A percentile compares a stretch with the other conserved stretches of the same genome.
Conservation (phyloP, 1,140 invertebrate species). For the Oncopeltus fasciatus region DNA sequence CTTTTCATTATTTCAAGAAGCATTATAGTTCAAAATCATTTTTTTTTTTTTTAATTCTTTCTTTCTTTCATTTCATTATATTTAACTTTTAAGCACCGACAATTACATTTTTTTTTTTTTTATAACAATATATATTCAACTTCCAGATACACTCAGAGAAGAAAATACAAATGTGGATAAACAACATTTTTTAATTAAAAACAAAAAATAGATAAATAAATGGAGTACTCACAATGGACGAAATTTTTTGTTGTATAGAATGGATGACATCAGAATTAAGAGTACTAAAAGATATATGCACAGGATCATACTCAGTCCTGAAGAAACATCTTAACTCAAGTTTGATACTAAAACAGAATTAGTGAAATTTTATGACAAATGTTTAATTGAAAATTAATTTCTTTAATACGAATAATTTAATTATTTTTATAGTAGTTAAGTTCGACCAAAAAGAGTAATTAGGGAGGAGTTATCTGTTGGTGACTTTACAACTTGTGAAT, state of each 20-base stretch:
- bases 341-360: slow-evolving; percentile 35
- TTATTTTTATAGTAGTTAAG: not conserved
- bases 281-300: slow-evolving; percentile 49
- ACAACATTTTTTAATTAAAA: not conserved
- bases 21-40: too few relatives aligned
- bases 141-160: too few relatives aligned
- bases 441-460: not conserved
- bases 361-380: slow-evolving; percentile 13
- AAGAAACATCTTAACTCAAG: slow-evolving; percentile 45
- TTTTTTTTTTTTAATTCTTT: too few relatives aligned
- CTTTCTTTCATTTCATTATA: too few relatives aligned
- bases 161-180: too few relatives aligned
- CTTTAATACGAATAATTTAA: not conserved
- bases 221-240: slow-evolving; percentile 38
- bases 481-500: too few relatives aligned
- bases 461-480: too few relatives aligned
- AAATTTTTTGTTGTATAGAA: slow-evolving; percentile 61
- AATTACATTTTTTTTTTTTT: too few relatives aligned
- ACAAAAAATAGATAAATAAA: not conserved
- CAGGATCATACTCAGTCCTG: slow-evolving; percentile 54
- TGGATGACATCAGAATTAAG: slow-evolving; percentile 50
- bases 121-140: too few relatives aligned
- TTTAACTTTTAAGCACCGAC: too few relatives aligned
- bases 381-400: not conserved
- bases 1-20: too few relatives aligned